A percentile compares a stretch with the other conserved stretches of the same genome.
These are phyloP conservation scores for Drosophila nasuta DNA, from an alignment of 1,140 invertebrate species.

Conservation along the genomic window DNA sequence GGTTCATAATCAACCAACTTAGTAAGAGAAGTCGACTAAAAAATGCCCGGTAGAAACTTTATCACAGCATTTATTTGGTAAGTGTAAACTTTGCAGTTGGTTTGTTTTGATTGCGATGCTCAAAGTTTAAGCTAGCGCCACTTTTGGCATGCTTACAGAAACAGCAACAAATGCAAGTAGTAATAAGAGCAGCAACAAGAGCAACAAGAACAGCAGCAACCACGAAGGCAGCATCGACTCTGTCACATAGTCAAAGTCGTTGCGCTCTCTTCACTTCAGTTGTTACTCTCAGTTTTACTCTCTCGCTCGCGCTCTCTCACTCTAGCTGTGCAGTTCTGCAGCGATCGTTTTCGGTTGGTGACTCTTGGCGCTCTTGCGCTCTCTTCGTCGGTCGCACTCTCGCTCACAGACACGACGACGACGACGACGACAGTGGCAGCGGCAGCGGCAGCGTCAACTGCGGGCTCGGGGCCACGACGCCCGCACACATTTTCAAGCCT, in stretches of 20 bases:
- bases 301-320: neutral
- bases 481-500: conserved; percentile 57
- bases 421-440: neutral
- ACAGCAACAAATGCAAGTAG: neutral
- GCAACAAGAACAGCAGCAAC: neutral
- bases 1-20: neutral
- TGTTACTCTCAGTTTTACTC: conserved; percentile 15
- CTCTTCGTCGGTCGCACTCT: conserved; percentile 4
- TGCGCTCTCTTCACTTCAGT: conserved; percentile 43
- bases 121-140: neutral
- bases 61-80: neutral
- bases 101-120: neutral
- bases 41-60: neutral
- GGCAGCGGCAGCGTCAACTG: conserved; percentile 8
- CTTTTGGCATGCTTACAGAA: neutral
- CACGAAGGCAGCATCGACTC: conserved; percentile 12
- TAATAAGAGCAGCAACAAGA: neutral
- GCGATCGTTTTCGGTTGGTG: neutral
- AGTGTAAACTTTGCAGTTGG: too few relatives aligned
- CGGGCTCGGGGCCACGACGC: conserved; percentile 40
- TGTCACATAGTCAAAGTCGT: conserved; percentile 23
- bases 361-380: conserved; percentile 6
- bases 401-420: conserved; percentile 1
- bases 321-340: neutral
- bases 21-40: neutral